Evolutionary conservation across 2,888 invertebrate genomes (phyloP).

Genomic region (Shargacucullia verbasci): DNA sequence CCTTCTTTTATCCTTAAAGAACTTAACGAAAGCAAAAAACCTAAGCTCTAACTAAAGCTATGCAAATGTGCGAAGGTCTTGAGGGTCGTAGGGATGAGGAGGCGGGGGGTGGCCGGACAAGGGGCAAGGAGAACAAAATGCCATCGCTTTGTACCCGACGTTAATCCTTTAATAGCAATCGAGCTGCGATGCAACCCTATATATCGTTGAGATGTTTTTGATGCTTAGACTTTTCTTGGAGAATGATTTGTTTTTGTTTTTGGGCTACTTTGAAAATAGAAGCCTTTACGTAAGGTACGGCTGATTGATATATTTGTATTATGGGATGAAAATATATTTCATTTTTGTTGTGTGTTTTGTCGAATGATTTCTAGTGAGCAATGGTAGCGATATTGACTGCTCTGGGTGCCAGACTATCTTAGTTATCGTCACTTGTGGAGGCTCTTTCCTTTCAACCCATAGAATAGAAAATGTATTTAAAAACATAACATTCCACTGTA

Average conservation of each 20-base stretch:
- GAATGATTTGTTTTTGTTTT: slow-evolving; percentile 6
- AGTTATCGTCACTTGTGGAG: too few relatives aligned
- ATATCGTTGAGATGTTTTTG: slow-evolving; percentile 35
- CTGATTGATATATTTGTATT: too few relatives aligned
- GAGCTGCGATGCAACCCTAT: slow-evolving; percentile 64
- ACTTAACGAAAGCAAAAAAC: slow-evolving; percentile 78
- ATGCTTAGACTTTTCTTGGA: slow-evolving; percentile 16
- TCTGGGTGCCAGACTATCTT: too few relatives aligned
- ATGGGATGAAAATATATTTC: too few relatives aligned
- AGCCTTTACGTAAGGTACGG: too few relatives aligned
- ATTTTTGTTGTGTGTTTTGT: too few relatives aligned
- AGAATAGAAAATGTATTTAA: too few relatives aligned
- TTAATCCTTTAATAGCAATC: slow-evolving; percentile 88
- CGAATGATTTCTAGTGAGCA: too few relatives aligned
- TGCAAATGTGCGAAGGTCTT: slow-evolving; percentile 88
- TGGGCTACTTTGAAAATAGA: background rate
- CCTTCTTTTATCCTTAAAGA: slow-evolving; percentile 83
- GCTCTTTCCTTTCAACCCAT: too few relatives aligned
- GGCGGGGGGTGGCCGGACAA: slow-evolving; percentile 71
- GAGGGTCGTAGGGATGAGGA: slow-evolving; percentile 68
- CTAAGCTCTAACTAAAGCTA: slow-evolving; percentile 86
- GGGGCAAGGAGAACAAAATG: slow-evolving; percentile 84
- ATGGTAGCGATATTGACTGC: too few relatives aligned
- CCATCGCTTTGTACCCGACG: slow-evolving; percentile 82
- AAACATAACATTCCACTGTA: too few relatives aligned